Conservation (phyloP, 2,113 vertebrate species). For the Falcunculus frontatus region DNA sequence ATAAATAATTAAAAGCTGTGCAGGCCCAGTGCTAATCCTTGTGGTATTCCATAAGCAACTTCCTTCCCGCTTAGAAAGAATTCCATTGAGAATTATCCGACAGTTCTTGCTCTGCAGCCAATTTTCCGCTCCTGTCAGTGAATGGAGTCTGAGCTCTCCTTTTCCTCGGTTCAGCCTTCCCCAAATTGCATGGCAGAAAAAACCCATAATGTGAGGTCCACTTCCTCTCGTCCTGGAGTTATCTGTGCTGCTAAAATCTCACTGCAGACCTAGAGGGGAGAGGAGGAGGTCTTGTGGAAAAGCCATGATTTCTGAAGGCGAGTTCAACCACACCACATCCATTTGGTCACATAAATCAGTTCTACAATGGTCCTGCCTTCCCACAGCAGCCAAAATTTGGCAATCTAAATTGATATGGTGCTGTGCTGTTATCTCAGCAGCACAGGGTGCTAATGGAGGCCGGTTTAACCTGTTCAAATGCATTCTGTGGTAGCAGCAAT, state of each 20-base stretch:
- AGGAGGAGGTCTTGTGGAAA: background rate
- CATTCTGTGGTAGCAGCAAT: background rate
- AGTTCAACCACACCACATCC: background rate
- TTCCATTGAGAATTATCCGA: slow-evolving; percentile 28
- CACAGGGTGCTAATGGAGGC: background rate
- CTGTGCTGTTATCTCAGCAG: background rate
- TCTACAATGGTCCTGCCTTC: background rate
- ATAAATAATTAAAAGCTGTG: slow-evolving; percentile 47
- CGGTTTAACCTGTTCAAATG: background rate
- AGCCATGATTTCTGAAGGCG: background rate
- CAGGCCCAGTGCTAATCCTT: slow-evolving; percentile 29
- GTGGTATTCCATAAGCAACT: slow-evolving; percentile 56
- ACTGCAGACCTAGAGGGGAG: background rate
- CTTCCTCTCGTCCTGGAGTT: background rate
- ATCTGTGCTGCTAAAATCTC: background rate
- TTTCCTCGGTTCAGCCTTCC: background rate
- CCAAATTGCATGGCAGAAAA: background rate
- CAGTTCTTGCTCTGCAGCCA: slow-evolving; percentile 20
- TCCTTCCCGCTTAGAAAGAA: slow-evolving; percentile 17
- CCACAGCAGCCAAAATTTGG: background rate
- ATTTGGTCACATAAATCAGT: background rate
- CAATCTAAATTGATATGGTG: background rate
- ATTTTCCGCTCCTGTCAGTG: background rate
- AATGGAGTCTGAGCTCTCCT: background rate
- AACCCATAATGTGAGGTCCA: background rate